A percentile compares a stretch with the other conserved stretches of the same genome.
phyloP scores from a whole-genome alignment of 53 echinoderm and acorn worm species.

The Stichopus horrens region DNA sequence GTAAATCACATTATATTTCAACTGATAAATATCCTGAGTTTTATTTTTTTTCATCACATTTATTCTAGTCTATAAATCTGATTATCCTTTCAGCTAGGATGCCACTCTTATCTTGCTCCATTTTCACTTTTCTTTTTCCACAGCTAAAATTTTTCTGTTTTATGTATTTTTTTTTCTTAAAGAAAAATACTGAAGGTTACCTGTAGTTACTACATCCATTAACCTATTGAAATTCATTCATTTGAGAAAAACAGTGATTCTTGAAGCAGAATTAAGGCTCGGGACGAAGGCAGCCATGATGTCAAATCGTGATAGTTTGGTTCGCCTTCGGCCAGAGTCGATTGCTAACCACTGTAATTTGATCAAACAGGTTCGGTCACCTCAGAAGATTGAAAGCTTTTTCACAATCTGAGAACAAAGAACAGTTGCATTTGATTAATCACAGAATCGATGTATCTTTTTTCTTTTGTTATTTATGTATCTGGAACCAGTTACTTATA shows the following conservation, averaged over 20 bases:
- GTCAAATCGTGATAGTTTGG: conserved; percentile 17
- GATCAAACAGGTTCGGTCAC: conserved; percentile 50
- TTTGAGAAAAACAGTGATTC: background rate
- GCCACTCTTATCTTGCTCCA: background rate
- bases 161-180: background rate
- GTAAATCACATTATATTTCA: too few species aligned
- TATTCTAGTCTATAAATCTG: conserved; percentile 28
- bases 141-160: background rate
- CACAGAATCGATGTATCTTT: conserved; percentile 22
- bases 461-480: background rate
- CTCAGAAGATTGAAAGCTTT: conserved; percentile 33
- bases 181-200: background rate
- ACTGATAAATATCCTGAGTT: background rate
- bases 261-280: conserved; percentile 16
- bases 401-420: background rate
- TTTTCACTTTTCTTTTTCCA: background rate
- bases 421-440: conserved; percentile 36
- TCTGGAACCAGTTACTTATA: conserved; percentile 8
- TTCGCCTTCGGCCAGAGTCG: conserved; percentile 25
- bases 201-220: conserved; percentile 29
- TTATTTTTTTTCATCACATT: background rate
- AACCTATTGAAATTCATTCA: conserved; percentile 36
- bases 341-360: conserved; percentile 35
- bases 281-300: background rate
- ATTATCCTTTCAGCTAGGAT: conserved; percentile 1